Evolutionary conservation across 1,140 invertebrate genomes (phyloP), one percentile per base, ranked within the genome.

Genomic region (Chrysoperla carnea): DNA sequence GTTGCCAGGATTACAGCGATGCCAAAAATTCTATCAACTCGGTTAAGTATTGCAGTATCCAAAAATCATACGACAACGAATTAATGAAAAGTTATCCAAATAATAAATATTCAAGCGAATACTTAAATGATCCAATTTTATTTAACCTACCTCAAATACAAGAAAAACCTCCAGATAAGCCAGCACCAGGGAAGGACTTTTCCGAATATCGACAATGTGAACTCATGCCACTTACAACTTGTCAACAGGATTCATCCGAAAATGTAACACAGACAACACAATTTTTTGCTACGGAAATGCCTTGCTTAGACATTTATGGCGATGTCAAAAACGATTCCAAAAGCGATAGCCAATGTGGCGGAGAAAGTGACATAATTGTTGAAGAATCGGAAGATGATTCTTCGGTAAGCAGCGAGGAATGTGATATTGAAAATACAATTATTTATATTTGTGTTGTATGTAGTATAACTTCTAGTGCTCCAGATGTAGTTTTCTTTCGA

Each of bases 351-450:
- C 40, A 50, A 38, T 37, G 49, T 44, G 52, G 52, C 42, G 55
- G 51, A 35, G 55, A 55, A 36, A 59, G 57, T 50, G 57, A 59
- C 42, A 59, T 59, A 27, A 47, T 59, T 27, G 57, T 59, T 8
- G 57, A 59, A 50, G 57, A 59, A 43, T 54, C 54, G 0, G 54
- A 56, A 47, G 53, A 52, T 6, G 52, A 54, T 39, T 33, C 46
- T 23, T 36, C 46, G 13, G 49, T 51, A 8, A 45, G 43, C 33
- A 48, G 49, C 41, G 55, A 57, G 37, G 44, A 55, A 36, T 29
- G 42, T 33, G 46, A 48, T 14, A 47, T 42, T 45, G 29, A 43
- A 39, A 29, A 37, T 29, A n/a, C 46, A 43, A 15, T 36, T 46
- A 23, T 48, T 43, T 29, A 46, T 40, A 23, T 28, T 36, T 59